Percentiles rank a stretch among this genome's conserved stretches.
Conservation (phyloP, 1,140 invertebrate genomes). For the Drosophila mauritiana region DNA sequence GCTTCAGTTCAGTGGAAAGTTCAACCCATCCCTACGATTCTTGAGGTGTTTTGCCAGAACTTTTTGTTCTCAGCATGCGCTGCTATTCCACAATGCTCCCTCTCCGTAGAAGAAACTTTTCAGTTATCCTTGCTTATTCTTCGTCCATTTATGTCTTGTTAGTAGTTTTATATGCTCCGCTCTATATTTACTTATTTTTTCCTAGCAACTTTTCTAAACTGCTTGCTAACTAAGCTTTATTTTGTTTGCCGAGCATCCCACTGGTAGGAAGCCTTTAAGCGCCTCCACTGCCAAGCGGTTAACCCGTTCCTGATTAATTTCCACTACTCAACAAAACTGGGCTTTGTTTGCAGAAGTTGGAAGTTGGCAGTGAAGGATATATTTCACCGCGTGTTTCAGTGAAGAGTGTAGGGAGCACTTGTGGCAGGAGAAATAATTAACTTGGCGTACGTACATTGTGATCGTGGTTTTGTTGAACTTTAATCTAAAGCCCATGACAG, state of each 20-base stretch:
- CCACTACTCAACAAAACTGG: conserved; percentile 15
- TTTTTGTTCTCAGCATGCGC: conserved; percentile 40
- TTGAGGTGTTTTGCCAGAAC: conserved; percentile 72
- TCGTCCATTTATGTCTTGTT: conserved; percentile 80
- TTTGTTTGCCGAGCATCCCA: conserved; percentile 25
- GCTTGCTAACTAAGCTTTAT: conserved; percentile 66
- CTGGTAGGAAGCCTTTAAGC: conserved; percentile 41
- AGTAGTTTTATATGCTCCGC: conserved; percentile 76
- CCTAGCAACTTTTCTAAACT: conserved; percentile 61
- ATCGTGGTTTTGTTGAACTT: neutral
- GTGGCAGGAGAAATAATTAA: conserved; percentile 9
- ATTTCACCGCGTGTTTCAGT: conserved; percentile 1
- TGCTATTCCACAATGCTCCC: conserved; percentile 1
- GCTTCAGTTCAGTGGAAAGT: conserved; percentile 67
- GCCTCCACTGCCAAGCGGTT: conserved; percentile 10
- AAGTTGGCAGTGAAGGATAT: conserved; percentile 1
- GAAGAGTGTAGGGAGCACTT: neutral
- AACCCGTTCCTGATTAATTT: conserved; percentile 63
- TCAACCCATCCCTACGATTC: conserved; percentile 37
- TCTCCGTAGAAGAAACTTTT: conserved; percentile 22
- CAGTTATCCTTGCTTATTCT: conserved; percentile 56
- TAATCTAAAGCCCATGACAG: neutral
- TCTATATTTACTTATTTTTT: conserved; percentile 73
- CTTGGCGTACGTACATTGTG: neutral
- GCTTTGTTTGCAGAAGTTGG: conserved; percentile 10